Evolutionary conservation across 2,113 vertebrate genomes (phyloP).

Genomic region (Marcusenius ussheri): DNA sequence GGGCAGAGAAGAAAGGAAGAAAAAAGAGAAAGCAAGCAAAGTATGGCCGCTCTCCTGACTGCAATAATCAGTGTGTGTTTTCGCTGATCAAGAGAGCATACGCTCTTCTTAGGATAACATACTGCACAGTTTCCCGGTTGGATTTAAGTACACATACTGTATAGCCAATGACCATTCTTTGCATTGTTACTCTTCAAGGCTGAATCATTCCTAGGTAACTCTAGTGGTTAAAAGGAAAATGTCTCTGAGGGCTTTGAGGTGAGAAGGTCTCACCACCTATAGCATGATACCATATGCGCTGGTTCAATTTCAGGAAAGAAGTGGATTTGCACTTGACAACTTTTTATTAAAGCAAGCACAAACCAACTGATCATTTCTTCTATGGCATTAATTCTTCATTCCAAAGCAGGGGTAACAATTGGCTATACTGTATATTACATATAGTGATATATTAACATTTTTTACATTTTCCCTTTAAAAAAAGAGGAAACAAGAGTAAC

Average conservation of each 20-base stretch:
- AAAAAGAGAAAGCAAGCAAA: neutral
- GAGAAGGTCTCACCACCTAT: neutral
- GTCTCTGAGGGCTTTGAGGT: neutral
- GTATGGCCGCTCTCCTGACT: neutral
- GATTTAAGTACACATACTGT: neutral
- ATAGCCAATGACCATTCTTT: neutral
- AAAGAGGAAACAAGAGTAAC: neutral
- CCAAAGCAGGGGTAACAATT: neutral
- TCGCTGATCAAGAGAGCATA: neutral
- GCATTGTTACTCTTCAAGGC: neutral
- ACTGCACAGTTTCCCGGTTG: neutral
- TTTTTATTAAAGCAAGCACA: neutral
- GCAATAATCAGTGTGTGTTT: neutral
- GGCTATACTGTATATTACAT: neutral
- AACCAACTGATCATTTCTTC: neutral
- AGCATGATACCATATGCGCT: neutral
- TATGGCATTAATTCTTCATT: neutral
- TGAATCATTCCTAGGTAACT: neutral
- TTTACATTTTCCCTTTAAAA: neutral
- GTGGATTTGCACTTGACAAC: neutral
- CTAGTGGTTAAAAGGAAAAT: neutral
- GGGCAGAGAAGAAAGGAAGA: neutral
- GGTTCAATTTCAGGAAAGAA: neutral
- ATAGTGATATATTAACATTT: neutral
- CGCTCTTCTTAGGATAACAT: neutral